These are phyloP conservation scores for Hirtodrosophila confusa DNA, from an alignment of 2,888 invertebrate genomes.

Conservation along the genomic window DNA sequence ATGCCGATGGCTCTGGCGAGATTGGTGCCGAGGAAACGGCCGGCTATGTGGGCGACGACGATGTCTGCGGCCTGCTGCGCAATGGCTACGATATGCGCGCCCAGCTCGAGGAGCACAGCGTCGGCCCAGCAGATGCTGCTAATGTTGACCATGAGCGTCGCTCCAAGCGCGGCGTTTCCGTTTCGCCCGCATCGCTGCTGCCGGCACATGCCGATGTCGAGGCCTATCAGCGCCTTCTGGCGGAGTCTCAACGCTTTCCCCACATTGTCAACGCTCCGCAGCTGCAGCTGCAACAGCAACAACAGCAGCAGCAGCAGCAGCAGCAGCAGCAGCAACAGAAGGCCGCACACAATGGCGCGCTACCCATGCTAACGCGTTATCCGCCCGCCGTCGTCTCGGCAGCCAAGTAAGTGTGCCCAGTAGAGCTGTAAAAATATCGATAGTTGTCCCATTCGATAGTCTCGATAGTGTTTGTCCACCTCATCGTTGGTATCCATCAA, in stretches of 20 bases:
- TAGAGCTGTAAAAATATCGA: background rate
- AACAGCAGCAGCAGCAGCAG: constrained; percentile 43
- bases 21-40: constrained; percentile 78
- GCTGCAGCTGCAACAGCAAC: constrained; percentile 67
- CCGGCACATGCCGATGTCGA: constrained; percentile 62
- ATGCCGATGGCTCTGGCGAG: constrained; percentile 30
- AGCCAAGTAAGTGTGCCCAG: constrained; percentile 60
- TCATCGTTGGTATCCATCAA: too few species aligned
- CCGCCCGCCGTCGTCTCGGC: constrained; percentile 64
- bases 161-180: constrained; percentile 37
- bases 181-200: constrained; percentile 36
- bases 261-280: constrained; percentile 73
- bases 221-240: constrained; percentile 66
- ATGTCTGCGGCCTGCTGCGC: constrained; percentile 65
- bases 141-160: constrained; percentile 56
- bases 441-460: too few species aligned
- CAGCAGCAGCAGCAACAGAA: constrained; percentile 59
- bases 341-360: constrained; percentile 56
- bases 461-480: too few species aligned
- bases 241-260: constrained; percentile 65
- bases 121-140: constrained; percentile 21
- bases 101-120: constrained; percentile 40
- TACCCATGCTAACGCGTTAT: constrained; percentile 72
- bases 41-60: constrained; percentile 73
- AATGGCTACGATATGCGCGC: constrained; percentile 63